These are phyloP conservation scores for Drosophila nannoptera DNA, from an alignment of 1,140 invertebrate species.

Conservation along the genomic window DNA sequence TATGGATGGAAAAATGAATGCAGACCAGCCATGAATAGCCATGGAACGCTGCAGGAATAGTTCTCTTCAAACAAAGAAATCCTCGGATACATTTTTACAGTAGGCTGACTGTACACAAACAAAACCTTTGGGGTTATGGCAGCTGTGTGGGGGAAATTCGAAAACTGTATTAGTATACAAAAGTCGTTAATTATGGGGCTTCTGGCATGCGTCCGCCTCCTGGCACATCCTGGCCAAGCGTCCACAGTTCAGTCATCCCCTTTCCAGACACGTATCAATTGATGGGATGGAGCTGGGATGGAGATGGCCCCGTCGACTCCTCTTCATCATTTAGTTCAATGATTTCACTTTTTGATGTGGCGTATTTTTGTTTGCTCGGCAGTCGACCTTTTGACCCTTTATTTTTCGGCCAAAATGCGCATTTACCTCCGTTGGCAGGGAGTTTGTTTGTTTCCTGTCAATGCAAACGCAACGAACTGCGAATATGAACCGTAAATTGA, in stretches of 20 bases:
- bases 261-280: not conserved
- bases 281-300: not conserved
- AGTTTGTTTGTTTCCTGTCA: slow-evolving; percentile 65
- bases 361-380: slow-evolving; percentile 32
- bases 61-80: not conserved
- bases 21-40: not conserved
- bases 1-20: not conserved
- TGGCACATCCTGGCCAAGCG: too few relatives aligned
- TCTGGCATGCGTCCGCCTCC: too few relatives aligned
- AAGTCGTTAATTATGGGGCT: too few relatives aligned
- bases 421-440: slow-evolving; percentile 37
- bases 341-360: slow-evolving; percentile 22
- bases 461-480: slow-evolving; percentile 52
- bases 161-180: too few relatives aligned
- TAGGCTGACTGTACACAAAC: too few relatives aligned
- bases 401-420: slow-evolving; percentile 18
- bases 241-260: too few relatives aligned
- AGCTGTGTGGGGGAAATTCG: too few relatives aligned
- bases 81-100: too few relatives aligned
- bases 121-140: too few relatives aligned
- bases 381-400: slow-evolving; percentile 62
- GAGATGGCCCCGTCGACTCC: not conserved
- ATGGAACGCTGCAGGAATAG: not conserved
- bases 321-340: slow-evolving; percentile 31
- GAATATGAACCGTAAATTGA: slow-evolving; percentile 44